A percentile compares a stretch with the other conserved stretches of the same genome.
Conservation (phyloP, 2,888 invertebrate species). For the Sphecodes monilicornis region DNA sequence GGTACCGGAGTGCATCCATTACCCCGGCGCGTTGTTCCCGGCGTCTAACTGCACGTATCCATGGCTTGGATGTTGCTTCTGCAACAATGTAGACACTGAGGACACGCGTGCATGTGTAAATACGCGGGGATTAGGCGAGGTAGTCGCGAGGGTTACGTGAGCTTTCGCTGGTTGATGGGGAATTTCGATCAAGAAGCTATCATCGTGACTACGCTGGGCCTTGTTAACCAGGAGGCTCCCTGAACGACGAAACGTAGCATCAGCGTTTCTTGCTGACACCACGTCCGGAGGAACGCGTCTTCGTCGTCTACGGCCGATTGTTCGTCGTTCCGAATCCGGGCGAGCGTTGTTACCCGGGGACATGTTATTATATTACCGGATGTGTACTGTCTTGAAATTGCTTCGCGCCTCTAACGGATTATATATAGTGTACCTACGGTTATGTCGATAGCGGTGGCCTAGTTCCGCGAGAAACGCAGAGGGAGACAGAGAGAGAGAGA, state of each 20-base stretch:
- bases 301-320: conserved; percentile 18
- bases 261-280: not conserved
- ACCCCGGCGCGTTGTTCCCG: conserved; percentile 50
- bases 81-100: not conserved
- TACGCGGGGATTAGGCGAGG: not conserved
- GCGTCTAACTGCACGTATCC: conserved; percentile 60
- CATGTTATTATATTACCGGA: conserved; percentile 37
- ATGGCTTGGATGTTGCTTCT: not conserved
- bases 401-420: conserved; percentile 23
- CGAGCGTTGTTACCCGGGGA: conserved; percentile 41
- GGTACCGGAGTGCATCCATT: conserved; percentile 60
- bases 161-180: conserved; percentile 18
- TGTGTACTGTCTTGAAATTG: conserved; percentile 38
- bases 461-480: conserved; percentile 13
- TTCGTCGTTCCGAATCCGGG: conserved; percentile 32
- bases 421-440: conserved; percentile 12
- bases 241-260: conserved; percentile 2
- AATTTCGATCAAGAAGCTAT: conserved; percentile 31
- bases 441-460: conserved; percentile 32
- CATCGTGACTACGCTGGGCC: conserved; percentile 14
- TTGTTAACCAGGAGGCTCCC: conserved; percentile 2
- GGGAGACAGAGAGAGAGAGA: too few relatives aligned
- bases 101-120: not conserved
- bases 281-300: not conserved
- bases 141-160: conserved; percentile 20